These are phyloP conservation scores for Platysteira castanea DNA, from an alignment of 2,113 vertebrate species.

Conservation along the genomic window DNA sequence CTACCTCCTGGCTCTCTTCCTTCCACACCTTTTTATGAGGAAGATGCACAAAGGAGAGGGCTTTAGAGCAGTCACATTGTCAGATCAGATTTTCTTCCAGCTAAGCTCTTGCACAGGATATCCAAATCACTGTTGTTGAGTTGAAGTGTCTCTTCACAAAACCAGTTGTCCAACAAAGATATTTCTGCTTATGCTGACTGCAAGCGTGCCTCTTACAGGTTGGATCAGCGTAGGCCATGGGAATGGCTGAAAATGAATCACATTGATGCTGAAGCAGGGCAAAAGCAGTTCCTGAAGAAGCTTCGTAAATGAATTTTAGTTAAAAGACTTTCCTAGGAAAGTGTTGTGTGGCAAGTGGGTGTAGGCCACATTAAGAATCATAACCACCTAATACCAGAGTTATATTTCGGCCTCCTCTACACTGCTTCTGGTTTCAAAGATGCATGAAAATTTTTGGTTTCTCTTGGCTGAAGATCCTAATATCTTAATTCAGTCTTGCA, in stretches of 20 bases:
- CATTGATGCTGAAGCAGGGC: background rate
- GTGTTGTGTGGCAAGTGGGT: background rate
- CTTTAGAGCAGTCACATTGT: background rate
- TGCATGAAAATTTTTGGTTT: background rate
- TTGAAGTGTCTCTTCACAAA: background rate
- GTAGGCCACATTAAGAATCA: fast-evolving
- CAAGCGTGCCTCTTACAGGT: background rate
- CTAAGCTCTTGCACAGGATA: background rate
- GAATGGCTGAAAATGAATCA: background rate
- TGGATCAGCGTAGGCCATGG: background rate
- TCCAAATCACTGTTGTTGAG: background rate
- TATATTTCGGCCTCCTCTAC: background rate
- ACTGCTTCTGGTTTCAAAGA: background rate
- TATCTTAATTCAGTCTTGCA: background rate
- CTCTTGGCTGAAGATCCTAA: background rate
- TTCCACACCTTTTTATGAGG: background rate
- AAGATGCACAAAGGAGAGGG: background rate
- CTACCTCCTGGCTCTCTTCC: background rate
- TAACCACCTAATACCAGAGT: background rate
- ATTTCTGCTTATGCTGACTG: background rate
- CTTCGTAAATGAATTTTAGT: background rate
- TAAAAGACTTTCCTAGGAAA: background rate
- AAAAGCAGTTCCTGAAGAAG: background rate
- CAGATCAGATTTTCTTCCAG: background rate
- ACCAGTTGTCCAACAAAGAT: background rate